Conservation (phyloP, 1,140 invertebrate genomes). For the Homarus americanus region DNA sequence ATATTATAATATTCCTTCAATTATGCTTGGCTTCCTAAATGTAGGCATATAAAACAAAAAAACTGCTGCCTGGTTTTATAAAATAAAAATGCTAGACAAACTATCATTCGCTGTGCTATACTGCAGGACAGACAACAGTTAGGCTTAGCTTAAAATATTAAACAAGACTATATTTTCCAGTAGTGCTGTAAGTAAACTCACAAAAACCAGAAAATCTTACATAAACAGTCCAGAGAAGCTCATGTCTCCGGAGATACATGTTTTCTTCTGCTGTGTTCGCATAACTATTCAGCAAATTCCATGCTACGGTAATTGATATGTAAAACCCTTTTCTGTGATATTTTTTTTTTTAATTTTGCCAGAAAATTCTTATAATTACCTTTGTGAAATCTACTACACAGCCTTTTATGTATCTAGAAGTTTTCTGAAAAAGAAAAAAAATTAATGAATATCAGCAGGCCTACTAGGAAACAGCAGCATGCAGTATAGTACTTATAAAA, state of each 20-base stretch:
- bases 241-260: neutral
- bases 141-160: neutral
- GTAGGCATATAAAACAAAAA: neutral
- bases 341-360: constrained; percentile 12
- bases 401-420: constrained; percentile 71
- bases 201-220: neutral
- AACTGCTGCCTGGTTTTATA: neutral
- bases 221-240: neutral
- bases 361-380: constrained; percentile 64
- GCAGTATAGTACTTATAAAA: constrained; percentile 28
- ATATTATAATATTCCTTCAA: neutral
- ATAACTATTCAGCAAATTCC: constrained; percentile 19
- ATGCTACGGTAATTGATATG: constrained; percentile 6
- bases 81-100: neutral
- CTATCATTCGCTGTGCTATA: constrained; percentile 1
- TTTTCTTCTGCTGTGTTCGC: constrained; percentile 4
- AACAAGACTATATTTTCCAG: neutral
- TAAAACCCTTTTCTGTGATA: neutral
- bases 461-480: constrained; percentile 56
- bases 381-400: constrained; percentile 73
- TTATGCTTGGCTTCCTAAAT: neutral
- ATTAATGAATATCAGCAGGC: constrained; percentile 63
- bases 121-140: constrained; percentile 18
- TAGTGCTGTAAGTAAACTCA: neutral
- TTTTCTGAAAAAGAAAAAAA: constrained; percentile 73